phyloP scores from a whole-genome alignment of 2,113 vertebrate genomes.

The Anas platyrhynchos region DNA sequence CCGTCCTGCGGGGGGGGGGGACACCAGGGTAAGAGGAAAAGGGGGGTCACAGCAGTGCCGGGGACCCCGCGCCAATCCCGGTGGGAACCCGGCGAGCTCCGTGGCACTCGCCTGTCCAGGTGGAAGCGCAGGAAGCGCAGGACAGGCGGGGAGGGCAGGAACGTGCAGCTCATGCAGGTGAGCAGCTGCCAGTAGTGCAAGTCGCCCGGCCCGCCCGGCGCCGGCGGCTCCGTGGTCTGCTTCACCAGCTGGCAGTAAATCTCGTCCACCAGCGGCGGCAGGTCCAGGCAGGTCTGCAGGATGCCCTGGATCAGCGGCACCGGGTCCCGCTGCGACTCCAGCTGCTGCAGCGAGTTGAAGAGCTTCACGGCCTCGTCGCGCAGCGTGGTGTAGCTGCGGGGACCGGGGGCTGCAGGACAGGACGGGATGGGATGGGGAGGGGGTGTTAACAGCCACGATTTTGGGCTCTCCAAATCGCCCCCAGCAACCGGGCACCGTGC shows the following conservation, averaged over 20 bases:
- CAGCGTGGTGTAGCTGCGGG: conserved; percentile 86
- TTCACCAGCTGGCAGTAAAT: conserved; percentile 98
- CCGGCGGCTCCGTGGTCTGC: conserved; percentile 87
- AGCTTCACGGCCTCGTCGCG: conserved; percentile 93
- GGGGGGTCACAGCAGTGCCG: rapidly evolving
- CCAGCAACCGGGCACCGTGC: neutral
- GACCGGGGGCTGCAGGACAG: conserved; percentile 64
- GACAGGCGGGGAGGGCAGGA: conserved; percentile 86
- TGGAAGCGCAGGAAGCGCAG: conserved; percentile 91
- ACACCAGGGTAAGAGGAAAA: neutral
- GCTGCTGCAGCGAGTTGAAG: conserved; percentile 94
- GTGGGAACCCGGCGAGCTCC: rapidly evolving
- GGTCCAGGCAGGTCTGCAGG: conserved; percentile 95
- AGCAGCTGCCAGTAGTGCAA: conserved; percentile 98
- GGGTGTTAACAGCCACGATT: neutral
- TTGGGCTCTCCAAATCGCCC: neutral
- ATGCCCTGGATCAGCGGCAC: conserved; percentile 95
- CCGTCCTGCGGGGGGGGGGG: conserved; percentile 77
- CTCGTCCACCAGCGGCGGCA: conserved; percentile 93
- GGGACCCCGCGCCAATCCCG: rapidly evolving
- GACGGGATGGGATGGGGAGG: rapidly evolving
- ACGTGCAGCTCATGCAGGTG: conserved; percentile 97
- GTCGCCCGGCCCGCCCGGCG: conserved; percentile 76
- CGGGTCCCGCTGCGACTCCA: conserved; percentile 87
- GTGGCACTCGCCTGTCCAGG: conserved; percentile 85